Base-by-base conservation (phyloP, 2,113 vertebrate species). In the Dasyornis broadbenti region DNA sequence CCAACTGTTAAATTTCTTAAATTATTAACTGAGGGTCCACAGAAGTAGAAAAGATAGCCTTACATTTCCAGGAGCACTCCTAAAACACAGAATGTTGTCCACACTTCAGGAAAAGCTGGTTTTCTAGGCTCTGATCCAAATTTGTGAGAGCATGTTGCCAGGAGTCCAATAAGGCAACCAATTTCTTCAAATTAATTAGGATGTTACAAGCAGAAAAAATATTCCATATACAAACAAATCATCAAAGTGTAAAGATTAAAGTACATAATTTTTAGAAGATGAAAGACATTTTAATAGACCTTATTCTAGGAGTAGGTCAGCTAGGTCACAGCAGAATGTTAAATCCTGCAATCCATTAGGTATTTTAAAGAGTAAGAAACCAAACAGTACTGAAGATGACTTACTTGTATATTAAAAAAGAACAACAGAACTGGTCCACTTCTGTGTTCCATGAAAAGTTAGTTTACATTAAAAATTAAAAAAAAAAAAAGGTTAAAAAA, bases 241-340 rank as follows among this genome's bases (percentile, higher is more conserved):
- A 89, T 93, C 91, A 91, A 92, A 96, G 89, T 37, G 39, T 54
- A 71, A 87, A 80, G 83, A 96, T 80, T 66, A 86, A 93, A 93
- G 92, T 59, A 63, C 60, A 27, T 4, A 13, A 28, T 23, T 93
- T 76, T 83, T 54, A 61, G 28, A 92, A 78, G 77, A 95, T 92
- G 83, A 96, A 96, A 91, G 89, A n/a, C 44, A 64, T 33, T 85
- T 89, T 39, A 84, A 76, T 45, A 91, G 40, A 45, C 81, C 72
- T 76, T 69, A 82, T 64, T 94, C 35, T 76, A 84, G 47, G 22
- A 78, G n/a, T 23, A 84, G 57, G 77, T 89, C 84, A 91, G 52
- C 73, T 71, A 42, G 39, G 57, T 81, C 83, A 86, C 64, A 73
- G 56, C 30, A 89, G 63, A 63, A 70, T 54, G 26, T 52, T 31